Conservation (phyloP, 1,140 invertebrate genomes). For the Tetragnatha versicolor region DNA sequence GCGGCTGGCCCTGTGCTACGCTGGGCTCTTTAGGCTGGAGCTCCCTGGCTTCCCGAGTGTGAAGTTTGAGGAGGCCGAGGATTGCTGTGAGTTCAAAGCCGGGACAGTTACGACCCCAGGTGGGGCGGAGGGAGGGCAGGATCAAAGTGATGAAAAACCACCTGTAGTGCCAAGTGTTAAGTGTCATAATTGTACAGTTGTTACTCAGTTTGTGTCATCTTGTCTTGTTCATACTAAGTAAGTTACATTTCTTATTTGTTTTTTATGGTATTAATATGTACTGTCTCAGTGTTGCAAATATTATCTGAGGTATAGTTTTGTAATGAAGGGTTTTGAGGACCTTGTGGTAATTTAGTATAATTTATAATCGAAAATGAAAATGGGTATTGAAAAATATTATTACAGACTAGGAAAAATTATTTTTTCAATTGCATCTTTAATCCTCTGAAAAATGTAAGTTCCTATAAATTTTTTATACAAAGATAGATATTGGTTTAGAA, state of each 20-base stretch:
- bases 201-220: constrained; percentile 7
- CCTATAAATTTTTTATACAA: too few relatives aligned
- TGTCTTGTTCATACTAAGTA: constrained; percentile 16
- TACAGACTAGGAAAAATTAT: too few relatives aligned
- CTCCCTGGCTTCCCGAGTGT: constrained; percentile 11
- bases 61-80: background rate
- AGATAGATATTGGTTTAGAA: too few relatives aligned
- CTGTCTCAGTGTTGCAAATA: too few relatives aligned
- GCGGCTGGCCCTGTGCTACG: constrained; percentile 30
- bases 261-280: too few relatives aligned
- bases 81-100: constrained; percentile 30
- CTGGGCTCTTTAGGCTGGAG: constrained; percentile 31
- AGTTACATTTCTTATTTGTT: background rate
- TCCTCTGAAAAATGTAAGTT: too few relatives aligned
- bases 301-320: too few relatives aligned
- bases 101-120: background rate
- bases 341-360: too few relatives aligned
- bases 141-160: background rate
- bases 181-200: constrained; percentile 21
- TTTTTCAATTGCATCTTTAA: too few relatives aligned
- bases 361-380: too few relatives aligned
- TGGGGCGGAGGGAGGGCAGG: background rate
- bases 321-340: too few relatives aligned
- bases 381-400: too few relatives aligned
- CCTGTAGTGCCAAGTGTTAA: background rate